Percentiles rank a stretch among this genome's conserved stretches.
These are phyloP conservation scores for Drosophila trapezifrons DNA, from an alignment of 1,140 invertebrate genomes.

Conservation along the genomic window DNA sequence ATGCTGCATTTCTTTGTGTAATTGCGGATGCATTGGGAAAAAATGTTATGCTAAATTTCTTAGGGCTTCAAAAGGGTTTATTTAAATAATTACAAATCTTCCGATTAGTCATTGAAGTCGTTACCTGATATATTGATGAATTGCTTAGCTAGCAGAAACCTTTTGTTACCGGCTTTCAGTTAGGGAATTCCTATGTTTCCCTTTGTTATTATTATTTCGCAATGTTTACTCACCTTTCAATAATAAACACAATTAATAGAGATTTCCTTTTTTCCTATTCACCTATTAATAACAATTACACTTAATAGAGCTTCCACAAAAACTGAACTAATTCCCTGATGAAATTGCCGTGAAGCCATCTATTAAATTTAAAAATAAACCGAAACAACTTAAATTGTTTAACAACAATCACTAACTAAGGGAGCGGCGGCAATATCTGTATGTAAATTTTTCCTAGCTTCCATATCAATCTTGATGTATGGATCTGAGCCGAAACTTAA, in stretches of 20 bases:
- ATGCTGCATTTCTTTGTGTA: conserved; percentile 19
- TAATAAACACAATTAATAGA: conserved; percentile 1
- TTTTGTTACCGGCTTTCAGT: conserved; percentile 1
- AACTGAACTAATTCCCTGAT: conserved; percentile 30
- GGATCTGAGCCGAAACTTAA: conserved; percentile 48
- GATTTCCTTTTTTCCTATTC: neutral
- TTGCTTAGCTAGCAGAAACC: conserved; percentile 13
- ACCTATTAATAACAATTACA: conserved; percentile 6
- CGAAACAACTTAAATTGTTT: conserved; percentile 10
- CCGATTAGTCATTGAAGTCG: conserved; percentile 17
- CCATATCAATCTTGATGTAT: conserved; percentile 34
- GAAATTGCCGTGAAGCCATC: conserved; percentile 33
- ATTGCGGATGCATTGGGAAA: conserved; percentile 29
- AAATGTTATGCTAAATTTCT: conserved; percentile 18
- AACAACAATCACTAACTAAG: conserved; percentile 17
- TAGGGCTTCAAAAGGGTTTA: neutral
- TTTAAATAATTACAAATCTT: conserved; percentile 20
- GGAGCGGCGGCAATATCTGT: conserved; percentile 12
- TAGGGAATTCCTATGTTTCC: neutral
- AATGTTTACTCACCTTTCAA: conserved; percentile 3
- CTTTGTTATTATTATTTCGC: neutral
- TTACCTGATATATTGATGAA: conserved; percentile 17
- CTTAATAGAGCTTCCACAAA: conserved; percentile 17
- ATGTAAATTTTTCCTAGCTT: conserved; percentile 16
- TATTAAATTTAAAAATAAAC: conserved; percentile 8